phyloP scores from a whole-genome alignment of 2,113 vertebrate genomes.

The Proteles cristata region DNA sequence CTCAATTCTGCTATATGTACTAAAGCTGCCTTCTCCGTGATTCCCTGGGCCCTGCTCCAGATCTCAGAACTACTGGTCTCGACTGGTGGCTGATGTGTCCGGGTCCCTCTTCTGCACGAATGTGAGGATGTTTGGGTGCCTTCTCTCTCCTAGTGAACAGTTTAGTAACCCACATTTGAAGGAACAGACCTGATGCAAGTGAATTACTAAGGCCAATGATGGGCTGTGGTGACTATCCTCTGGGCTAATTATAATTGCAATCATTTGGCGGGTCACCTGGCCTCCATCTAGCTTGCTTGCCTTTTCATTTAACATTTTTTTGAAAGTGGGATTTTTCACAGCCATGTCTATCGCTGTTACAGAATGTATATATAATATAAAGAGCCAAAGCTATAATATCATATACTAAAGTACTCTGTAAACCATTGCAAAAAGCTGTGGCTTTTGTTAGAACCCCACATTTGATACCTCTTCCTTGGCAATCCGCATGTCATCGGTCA shows the following conservation, averaged over 20 bases:
- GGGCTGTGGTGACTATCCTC: neutral
- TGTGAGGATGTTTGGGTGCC: fast-evolving
- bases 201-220: neutral
- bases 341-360: neutral
- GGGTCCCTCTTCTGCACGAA: neutral
- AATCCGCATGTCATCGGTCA: slow-evolving; percentile 97
- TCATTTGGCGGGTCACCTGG: neutral
- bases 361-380: neutral
- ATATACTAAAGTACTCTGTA: neutral
- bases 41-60: neutral
- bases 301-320: neutral
- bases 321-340: neutral
- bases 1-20: neutral
- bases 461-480: slow-evolving; percentile 97
- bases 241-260: neutral
- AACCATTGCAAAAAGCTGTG: neutral
- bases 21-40: neutral
- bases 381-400: neutral
- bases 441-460: neutral
- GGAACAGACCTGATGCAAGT: neutral
- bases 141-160: neutral
- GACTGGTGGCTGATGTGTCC: no score
- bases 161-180: neutral
- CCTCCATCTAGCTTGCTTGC: neutral
- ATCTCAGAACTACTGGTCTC: neutral